These are phyloP conservation scores for Rhogogaster chlorosoma DNA, from an alignment of 2,888 invertebrate species.

Conservation along the genomic window DNA sequence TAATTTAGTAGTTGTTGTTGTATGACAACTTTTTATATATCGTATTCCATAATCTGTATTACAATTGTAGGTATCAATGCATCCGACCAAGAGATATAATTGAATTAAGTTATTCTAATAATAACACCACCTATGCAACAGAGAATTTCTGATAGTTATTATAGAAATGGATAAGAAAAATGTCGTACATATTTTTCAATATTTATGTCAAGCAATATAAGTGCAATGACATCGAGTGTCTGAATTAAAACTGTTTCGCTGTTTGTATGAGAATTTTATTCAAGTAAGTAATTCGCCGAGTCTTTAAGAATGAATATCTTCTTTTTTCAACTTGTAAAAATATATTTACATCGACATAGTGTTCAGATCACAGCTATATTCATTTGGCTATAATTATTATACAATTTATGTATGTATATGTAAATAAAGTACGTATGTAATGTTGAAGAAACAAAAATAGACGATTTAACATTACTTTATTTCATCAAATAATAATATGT, in stretches of 20 bases:
- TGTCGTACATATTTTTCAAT: not conserved
- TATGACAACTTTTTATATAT: not conserved
- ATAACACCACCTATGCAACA: constrained; percentile 3
- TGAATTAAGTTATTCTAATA: constrained; percentile 28
- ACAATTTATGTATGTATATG: constrained; percentile 41
- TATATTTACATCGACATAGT: constrained; percentile 13
- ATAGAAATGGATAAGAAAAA: not conserved
- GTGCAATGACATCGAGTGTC: not conserved
- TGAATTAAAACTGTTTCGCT: not conserved
- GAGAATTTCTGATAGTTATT: not conserved
- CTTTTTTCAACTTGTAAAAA: not conserved
- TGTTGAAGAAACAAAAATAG: not conserved
- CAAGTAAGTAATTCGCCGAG: not conserved
- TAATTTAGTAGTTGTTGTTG: constrained; percentile 28
- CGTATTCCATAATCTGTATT: not conserved
- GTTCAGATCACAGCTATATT: not conserved
- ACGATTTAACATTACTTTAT: not conserved
- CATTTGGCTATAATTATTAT: constrained; percentile 25
- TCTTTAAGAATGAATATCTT: not conserved
- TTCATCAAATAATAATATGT: not conserved
- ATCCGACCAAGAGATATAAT: constrained; percentile 23
- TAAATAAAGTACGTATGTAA: constrained; percentile 47
- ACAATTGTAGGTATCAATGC: constrained; percentile 5
- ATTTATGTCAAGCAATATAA: constrained; percentile 1
- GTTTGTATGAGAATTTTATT: constrained; percentile 6